These are phyloP conservation scores for Drosophila saltans DNA, from an alignment of 1,140 invertebrate species.

Conservation along the genomic window DNA sequence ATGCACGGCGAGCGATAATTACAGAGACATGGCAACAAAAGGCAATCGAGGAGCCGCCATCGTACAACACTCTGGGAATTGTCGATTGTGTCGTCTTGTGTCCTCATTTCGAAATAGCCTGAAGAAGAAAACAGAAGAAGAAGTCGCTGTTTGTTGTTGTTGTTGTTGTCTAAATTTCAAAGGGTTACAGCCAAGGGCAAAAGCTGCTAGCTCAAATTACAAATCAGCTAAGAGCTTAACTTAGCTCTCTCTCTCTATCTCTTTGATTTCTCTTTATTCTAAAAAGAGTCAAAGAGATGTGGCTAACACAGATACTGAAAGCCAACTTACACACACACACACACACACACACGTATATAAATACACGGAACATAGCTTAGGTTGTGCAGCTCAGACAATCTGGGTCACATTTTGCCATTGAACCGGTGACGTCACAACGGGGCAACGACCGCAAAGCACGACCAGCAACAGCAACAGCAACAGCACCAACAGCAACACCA, in stretches of 20 bases:
- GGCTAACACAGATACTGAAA: slow-evolving; percentile 40
- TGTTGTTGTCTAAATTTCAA: slow-evolving; percentile 32
- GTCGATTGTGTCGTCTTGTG: slow-evolving; percentile 36
- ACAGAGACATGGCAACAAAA: slow-evolving; percentile 72
- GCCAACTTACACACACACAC: slow-evolving; percentile 37
- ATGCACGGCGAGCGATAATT: slow-evolving; percentile 70
- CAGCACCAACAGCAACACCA: slow-evolving; percentile 33
- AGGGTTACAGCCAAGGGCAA: slow-evolving; percentile 59
- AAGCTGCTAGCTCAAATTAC: slow-evolving; percentile 43
- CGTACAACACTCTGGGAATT: slow-evolving; percentile 37
- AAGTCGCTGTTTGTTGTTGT: neutral
- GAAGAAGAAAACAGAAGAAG: neutral
- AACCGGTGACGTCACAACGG: slow-evolving; percentile 83
- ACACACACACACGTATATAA: slow-evolving; percentile 19
- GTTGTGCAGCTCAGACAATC: slow-evolving; percentile 83
- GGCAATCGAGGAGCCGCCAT: slow-evolving; percentile 56
- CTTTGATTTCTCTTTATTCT: slow-evolving; percentile 62
- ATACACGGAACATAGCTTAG: slow-evolving; percentile 57
- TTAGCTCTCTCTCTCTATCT: neutral
- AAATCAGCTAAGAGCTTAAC: slow-evolving; percentile 31
- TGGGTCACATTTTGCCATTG: slow-evolving; percentile 83
- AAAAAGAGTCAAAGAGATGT: slow-evolving; percentile 58
- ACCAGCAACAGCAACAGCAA: slow-evolving; percentile 54
- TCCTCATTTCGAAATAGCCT: slow-evolving; percentile 54
- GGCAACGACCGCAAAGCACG: slow-evolving; percentile 83